Evolutionary conservation across 2,797 vertebrate genomes (phyloP).

Genomic region (Poecile montanus): DNA sequence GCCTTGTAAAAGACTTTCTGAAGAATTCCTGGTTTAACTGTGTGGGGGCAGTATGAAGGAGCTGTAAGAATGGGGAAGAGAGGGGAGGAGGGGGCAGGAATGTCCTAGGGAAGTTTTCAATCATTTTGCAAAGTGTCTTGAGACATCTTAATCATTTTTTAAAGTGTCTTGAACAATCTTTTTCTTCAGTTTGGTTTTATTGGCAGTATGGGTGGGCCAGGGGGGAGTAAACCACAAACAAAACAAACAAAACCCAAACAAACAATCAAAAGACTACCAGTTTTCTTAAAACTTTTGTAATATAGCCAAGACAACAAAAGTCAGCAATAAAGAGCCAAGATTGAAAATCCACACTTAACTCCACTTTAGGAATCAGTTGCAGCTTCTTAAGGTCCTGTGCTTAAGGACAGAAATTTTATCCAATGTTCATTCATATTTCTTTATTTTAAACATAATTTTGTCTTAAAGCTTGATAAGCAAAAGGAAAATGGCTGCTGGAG

Average conservation of each 20-base stretch:
- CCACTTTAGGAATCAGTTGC: neutral
- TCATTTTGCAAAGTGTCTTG: neutral
- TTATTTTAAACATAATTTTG: neutral
- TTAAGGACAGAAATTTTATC: neutral
- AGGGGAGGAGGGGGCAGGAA: neutral
- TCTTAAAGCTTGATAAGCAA: neutral
- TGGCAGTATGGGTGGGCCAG: neutral
- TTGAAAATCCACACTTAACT: neutral
- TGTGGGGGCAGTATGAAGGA: neutral
- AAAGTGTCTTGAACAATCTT: neutral
- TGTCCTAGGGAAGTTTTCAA: neutral
- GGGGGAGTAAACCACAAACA: neutral
- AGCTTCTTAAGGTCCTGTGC: neutral
- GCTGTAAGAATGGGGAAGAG: neutral
- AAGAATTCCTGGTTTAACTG: conserved; percentile 35
- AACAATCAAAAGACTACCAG: neutral
- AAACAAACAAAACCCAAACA: neutral
- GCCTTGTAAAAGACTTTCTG: conserved; percentile 50
- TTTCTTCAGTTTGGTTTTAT: neutral
- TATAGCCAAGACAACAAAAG: neutral
- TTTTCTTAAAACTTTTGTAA: neutral
- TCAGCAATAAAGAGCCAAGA: neutral
- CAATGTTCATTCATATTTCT: neutral
- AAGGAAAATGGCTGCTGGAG: neutral
- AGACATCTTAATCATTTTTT: neutral